Evolutionary conservation across 2,888 invertebrate species (phyloP).

Genomic region (Oligia latruncula): DNA sequence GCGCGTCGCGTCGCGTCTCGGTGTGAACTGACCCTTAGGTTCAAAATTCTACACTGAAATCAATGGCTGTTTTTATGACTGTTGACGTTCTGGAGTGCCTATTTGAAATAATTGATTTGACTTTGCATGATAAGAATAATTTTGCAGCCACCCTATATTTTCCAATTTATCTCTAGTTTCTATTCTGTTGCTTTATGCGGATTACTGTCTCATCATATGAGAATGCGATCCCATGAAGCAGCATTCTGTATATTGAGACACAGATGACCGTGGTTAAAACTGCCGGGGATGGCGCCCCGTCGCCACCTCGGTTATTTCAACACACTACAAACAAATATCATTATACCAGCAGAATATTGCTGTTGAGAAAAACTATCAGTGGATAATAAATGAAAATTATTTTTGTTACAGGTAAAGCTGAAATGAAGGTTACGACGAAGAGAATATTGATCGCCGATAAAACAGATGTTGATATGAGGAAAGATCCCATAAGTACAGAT

Average conservation of each 20-base stretch:
- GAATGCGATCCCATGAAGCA: slow-evolving; percentile 37
- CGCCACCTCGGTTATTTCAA: slow-evolving; percentile 78
- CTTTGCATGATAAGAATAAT: neutral
- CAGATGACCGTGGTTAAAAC: slow-evolving; percentile 66
- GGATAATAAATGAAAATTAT: neutral
- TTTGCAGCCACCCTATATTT: neutral
- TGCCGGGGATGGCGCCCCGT: slow-evolving; percentile 53
- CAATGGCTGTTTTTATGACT: neutral
- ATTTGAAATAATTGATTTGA: neutral
- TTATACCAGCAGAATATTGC: neutral
- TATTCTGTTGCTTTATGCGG: neutral
- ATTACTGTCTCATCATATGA: slow-evolving; percentile 48
- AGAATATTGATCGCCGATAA: no score
- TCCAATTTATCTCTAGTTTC: neutral
- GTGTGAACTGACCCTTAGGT: no score
- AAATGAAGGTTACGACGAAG: neutral
- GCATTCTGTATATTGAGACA: slow-evolving; percentile 59
- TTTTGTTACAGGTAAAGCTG: slow-evolving; percentile 32
- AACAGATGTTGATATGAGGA: no score
- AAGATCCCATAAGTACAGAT: no score
- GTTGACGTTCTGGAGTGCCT: neutral
- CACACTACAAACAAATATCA: slow-evolving; percentile 77
- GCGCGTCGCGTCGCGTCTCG: no score
- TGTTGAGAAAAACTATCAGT: neutral
- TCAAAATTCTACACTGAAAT: neutral